Percentiles rank a stretch among this genome's conserved stretches.
Conservation (phyloP, 2,797 vertebrate genomes). For the Gymnopithys bicolor region DNA sequence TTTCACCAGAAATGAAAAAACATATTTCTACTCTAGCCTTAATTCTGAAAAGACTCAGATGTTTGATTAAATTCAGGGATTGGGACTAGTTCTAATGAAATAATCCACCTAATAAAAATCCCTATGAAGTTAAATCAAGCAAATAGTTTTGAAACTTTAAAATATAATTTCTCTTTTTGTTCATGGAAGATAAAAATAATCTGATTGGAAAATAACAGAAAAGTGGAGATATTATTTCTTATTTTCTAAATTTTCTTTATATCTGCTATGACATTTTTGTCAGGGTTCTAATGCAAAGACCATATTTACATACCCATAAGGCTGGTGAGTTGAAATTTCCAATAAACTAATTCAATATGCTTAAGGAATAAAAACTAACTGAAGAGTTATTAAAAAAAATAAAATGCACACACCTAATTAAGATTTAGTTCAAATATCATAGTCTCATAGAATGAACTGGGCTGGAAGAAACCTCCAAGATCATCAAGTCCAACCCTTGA, state of each 20-base stretch:
- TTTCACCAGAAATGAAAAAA: neutral
- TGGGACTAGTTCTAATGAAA: neutral
- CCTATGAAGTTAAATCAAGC: neutral
- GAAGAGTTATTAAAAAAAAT: neutral
- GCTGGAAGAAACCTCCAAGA: too few relatives aligned
- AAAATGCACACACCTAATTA: too few relatives aligned
- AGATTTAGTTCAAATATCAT: neutral
- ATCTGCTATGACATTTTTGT: neutral
- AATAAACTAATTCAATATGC: neutral
- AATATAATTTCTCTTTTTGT: neutral
- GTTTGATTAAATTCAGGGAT: neutral
- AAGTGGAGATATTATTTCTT: neutral
- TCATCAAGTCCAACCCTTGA: too few relatives aligned
- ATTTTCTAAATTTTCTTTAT: neutral
- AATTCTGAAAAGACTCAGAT: neutral
- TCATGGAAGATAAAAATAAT: neutral
- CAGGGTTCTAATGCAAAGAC: neutral
- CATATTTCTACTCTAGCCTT: neutral
- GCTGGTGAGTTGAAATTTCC: neutral
- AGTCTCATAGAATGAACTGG: too few relatives aligned
- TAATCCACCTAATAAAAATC: slow-evolving; percentile 1
- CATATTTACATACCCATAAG: neutral
- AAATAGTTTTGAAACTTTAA: neutral
- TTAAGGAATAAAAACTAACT: neutral
- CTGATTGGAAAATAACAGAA: neutral